These are phyloP conservation scores for Anarhynchus alexandrinus DNA, from an alignment of 2,113 vertebrate genomes.

Conservation along the genomic window DNA sequence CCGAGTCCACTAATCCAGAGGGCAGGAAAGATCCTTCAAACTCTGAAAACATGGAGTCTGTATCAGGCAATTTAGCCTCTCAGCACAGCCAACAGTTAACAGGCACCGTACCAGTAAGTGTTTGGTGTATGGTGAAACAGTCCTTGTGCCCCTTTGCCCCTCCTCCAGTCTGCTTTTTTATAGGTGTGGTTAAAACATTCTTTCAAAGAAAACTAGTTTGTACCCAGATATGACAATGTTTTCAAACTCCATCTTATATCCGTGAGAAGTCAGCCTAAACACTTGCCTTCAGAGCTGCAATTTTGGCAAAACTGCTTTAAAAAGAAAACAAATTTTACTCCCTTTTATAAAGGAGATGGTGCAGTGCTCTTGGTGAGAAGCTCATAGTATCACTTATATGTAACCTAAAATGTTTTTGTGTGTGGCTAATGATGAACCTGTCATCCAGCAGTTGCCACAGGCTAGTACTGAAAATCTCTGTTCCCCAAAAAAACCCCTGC, in stretches of 20 bases:
- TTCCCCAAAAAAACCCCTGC: background rate
- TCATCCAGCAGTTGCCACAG: background rate
- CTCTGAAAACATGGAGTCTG: fast-evolving
- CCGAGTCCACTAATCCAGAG: background rate
- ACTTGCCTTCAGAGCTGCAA: background rate
- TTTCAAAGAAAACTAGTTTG: background rate
- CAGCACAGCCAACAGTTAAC: background rate
- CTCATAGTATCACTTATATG: fast-evolving
- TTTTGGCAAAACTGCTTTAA: background rate
- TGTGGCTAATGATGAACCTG: background rate
- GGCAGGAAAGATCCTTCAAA: background rate
- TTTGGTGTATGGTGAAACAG: background rate
- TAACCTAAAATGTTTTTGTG: background rate
- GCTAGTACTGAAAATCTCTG: background rate
- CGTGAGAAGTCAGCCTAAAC: background rate
- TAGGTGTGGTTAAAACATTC: background rate
- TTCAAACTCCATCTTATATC: background rate
- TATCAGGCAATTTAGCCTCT: background rate
- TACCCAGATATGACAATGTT: background rate
- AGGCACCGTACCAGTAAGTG: background rate
- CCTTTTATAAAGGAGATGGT: background rate
- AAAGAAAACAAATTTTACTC: background rate
- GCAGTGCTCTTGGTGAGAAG: background rate
- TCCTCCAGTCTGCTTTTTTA: background rate
- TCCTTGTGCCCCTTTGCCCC: background rate